Conservation (phyloP, 2,888 invertebrate species). For the Marasmarcha lunaedactyla region DNA sequence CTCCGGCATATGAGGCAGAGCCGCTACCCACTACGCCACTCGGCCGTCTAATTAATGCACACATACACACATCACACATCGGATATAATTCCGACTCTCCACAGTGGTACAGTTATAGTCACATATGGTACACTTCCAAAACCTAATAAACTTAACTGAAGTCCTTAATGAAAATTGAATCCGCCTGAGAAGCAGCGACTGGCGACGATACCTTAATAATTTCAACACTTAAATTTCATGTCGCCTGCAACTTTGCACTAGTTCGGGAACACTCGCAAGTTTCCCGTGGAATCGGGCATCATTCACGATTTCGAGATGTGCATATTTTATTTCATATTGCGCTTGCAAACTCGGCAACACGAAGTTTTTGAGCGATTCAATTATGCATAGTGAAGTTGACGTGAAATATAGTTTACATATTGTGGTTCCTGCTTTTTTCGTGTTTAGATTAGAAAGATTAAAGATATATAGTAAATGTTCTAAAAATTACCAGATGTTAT, state of each 20-base stretch:
- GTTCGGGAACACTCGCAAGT: conserved; percentile 37
- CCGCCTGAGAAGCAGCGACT: conserved; percentile 3
- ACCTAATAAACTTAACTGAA: too few relatives aligned
- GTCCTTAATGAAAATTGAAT: background rate
- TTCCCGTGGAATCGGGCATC: conserved; percentile 26
- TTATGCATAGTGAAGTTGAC: conserved; percentile 28
- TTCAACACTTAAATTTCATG: conserved; percentile 24
- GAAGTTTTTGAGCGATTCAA: conserved; percentile 27
- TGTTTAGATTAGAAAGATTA: too few relatives aligned
- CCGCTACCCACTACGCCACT: too few relatives aligned
- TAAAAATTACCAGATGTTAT: too few relatives aligned
- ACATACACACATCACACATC: too few relatives aligned
- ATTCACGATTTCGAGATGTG: conserved; percentile 37
- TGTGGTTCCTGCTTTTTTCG: too few relatives aligned
- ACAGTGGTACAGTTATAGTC: too few relatives aligned
- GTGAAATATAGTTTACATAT: background rate
- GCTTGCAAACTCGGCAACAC: conserved; percentile 11
- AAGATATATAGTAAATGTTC: too few relatives aligned
- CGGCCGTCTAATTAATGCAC: too few relatives aligned
- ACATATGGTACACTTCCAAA: too few relatives aligned
- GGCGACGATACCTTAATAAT: conserved; percentile 20
- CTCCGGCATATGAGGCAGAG: too few relatives aligned
- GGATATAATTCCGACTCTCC: too few relatives aligned
- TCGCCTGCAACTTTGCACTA: background rate
- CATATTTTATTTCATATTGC: conserved; percentile 44